A percentile compares a stretch with the other conserved stretches of the same genome.
Conservation (phyloP, 2,888 invertebrate species). For the Caenorhabditis macrosperma region DNA sequence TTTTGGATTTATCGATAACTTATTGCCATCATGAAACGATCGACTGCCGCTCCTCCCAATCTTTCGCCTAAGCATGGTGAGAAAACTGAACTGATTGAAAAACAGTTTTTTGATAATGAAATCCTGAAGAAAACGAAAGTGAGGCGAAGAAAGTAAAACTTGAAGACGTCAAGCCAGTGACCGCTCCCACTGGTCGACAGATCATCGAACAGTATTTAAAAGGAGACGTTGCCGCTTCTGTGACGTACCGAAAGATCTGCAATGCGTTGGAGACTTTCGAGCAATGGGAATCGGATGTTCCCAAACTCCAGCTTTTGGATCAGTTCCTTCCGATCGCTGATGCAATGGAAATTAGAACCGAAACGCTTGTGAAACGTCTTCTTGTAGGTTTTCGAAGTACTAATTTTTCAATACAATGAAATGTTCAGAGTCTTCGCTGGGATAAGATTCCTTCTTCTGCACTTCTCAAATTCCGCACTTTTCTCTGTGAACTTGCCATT, state of each 20-base stretch:
- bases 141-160: conserved; percentile 34
- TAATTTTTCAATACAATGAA: background rate
- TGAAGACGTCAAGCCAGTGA: conserved; percentile 8
- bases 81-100: background rate
- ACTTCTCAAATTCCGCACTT: conserved; percentile 38
- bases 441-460: conserved; percentile 54
- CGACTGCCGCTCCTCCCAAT: conserved; percentile 25
- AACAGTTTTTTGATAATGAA: background rate
- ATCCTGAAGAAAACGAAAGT: conserved; percentile 26
- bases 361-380: conserved; percentile 64
- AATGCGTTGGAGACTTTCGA: conserved; percentile 65
- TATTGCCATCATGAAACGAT: conserved; percentile 37
- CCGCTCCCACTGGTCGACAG: conserved; percentile 47
- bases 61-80: conserved; percentile 34
- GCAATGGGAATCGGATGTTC: conserved; percentile 61
- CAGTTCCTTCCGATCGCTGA: conserved; percentile 69
- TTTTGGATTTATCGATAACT: conserved; percentile 3
- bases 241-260: conserved; percentile 69
- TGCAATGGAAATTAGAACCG: conserved; percentile 65
- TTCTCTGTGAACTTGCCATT: conserved; percentile 63
- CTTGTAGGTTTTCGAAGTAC: conserved; percentile 59
- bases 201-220: conserved; percentile 60
- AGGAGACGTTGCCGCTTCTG: conserved; percentile 57
- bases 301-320: conserved; percentile 62
- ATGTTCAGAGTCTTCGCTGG: conserved; percentile 64